Percentiles rank a stretch among this genome's conserved stretches.
Evolutionary conservation across 2,113 vertebrate genomes (phyloP).

Genomic region (Taxidea taxus): DNA sequence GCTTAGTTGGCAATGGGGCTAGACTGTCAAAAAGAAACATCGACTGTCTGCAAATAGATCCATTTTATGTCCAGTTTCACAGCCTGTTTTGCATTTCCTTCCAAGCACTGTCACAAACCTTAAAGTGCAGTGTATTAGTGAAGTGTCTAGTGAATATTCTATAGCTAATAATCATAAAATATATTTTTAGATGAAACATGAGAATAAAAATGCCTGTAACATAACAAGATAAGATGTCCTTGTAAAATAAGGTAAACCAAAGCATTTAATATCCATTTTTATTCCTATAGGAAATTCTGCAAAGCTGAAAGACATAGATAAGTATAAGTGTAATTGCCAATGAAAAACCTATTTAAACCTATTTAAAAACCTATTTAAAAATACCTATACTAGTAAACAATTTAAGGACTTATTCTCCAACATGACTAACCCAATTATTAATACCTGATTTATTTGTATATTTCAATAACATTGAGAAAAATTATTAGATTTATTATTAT

Average conservation of each 20-base stretch:
- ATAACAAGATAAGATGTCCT: not conserved
- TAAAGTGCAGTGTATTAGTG: not conserved
- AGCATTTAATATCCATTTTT: not conserved
- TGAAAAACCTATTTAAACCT: not conserved
- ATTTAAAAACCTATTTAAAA: not conserved
- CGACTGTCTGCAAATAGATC: not conserved
- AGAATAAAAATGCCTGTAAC: slow-evolving; percentile 12
- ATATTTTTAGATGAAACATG: not conserved
- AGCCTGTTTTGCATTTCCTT: not conserved
- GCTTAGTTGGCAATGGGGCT: not conserved
- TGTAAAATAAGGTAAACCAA: not conserved
- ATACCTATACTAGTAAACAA: not conserved
- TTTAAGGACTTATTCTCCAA: not conserved
- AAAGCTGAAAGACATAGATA: not conserved
- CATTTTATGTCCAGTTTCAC: not conserved
- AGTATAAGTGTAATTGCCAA: not conserved
- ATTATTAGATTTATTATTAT: not conserved
- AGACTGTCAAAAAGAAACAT: not conserved
- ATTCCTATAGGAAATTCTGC: not conserved
- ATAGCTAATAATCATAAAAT: not conserved
- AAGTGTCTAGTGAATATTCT: not conserved
- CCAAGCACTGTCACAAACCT: not conserved
- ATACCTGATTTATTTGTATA: not conserved
- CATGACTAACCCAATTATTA: not conserved
- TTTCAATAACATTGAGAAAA: not conserved